These are phyloP conservation scores for Koerneria pararmatus DNA, from an alignment of 2,888 invertebrate species.

Conservation along the genomic window DNA sequence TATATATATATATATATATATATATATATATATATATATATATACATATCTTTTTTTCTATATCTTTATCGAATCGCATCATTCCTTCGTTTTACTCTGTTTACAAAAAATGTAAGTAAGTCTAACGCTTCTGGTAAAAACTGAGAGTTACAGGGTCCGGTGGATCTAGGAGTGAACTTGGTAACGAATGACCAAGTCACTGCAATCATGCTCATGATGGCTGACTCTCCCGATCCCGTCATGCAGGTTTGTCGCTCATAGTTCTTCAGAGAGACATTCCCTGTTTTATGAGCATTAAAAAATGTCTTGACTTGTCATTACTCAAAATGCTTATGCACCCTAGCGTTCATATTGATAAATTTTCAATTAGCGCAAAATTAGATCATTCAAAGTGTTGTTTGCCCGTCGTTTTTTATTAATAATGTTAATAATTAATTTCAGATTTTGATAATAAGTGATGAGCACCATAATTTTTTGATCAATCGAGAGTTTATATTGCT, in stretches of 20 bases:
- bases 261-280: no score
- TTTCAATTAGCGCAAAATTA: no score
- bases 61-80: no score
- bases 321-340: no score
- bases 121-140: slow-evolving; percentile 6
- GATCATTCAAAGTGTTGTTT: no score
- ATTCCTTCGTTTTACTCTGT: no score
- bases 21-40: no score
- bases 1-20: no score
- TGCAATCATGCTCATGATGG: slow-evolving; percentile 95
- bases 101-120: slow-evolving; percentile 4
- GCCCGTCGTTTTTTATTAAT: background rate
- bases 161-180: slow-evolving; percentile 80
- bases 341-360: no score
- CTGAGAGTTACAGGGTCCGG: slow-evolving; percentile 70
- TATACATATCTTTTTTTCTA: no score
- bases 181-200: slow-evolving; percentile 74
- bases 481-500: background rate
- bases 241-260: slow-evolving; percentile 70
- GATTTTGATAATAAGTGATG: slow-evolving; percentile 9
- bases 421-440: background rate
- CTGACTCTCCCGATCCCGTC: slow-evolving; percentile 80
- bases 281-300: no score
- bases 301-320: no score
- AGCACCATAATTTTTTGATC: background rate